These are phyloP conservation scores for Orthonyx spaldingii DNA, from an alignment of 2,113 vertebrate species.

Conservation along the genomic window DNA sequence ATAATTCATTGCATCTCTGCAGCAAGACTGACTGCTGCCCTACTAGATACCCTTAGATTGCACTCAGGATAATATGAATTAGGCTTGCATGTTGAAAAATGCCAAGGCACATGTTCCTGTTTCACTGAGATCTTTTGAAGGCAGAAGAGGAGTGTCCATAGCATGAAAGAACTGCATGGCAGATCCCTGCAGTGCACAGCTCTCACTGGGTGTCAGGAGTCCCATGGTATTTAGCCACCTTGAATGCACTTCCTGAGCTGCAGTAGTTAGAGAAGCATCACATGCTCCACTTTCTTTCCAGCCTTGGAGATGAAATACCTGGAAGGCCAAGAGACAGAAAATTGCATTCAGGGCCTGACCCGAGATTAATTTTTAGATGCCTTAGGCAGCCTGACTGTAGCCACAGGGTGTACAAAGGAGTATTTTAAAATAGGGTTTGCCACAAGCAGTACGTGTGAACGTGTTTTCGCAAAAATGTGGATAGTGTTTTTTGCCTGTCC, in stretches of 20 bases:
- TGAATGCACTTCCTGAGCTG: background rate
- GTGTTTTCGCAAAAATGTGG: background rate
- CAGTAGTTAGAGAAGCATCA: background rate
- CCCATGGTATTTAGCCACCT: background rate
- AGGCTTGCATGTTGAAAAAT: background rate
- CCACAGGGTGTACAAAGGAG: background rate
- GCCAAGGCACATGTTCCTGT: background rate
- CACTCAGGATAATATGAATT: background rate
- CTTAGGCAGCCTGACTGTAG: background rate
- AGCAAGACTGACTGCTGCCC: background rate
- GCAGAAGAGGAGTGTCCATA: background rate
- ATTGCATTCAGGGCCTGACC: background rate
- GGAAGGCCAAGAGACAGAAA: background rate
- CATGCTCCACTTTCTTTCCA: accelerated
- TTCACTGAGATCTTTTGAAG: background rate
- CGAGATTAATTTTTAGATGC: background rate
- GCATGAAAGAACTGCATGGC: background rate
- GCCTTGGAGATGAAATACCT: background rate
- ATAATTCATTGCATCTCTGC: background rate
- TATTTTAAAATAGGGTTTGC: background rate
- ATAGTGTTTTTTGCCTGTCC: background rate
- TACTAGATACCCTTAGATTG: background rate
- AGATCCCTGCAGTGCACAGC: background rate
- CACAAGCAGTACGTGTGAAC: background rate
- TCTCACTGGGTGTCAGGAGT: background rate